Evolutionary conservation across 2,113 vertebrate species (phyloP), one percentile per base, ranked within the genome.

Genomic region (Xenus cinereus): DNA sequence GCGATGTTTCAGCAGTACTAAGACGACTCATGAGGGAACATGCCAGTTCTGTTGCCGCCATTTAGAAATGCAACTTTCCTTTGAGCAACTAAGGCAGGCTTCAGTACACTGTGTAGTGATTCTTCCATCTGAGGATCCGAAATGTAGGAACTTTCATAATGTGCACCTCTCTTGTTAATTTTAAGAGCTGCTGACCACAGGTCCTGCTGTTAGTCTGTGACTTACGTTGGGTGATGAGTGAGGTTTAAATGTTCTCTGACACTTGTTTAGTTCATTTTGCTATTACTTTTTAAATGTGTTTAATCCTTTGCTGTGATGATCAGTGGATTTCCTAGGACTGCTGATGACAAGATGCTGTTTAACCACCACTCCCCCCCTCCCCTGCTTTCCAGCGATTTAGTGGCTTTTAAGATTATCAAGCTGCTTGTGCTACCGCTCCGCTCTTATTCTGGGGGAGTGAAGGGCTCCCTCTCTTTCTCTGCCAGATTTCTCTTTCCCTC

Each of bases 361-460:
- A 84, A 84, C 50, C 43, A 6, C 8, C 3, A 4, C 37, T 9
- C 15, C 41, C 5, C 15, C 21, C 27, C 9, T 20, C 26, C 51
- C 22, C 48, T 43, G 62, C 62, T 89, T 89, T 83, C 80, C 73
- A 71, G 85, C 0, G 2, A 86, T 92, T 93, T 88, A 85, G 51
- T 50, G 35, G 46, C 66, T 91, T 87, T 81, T 66, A 81, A 69
- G 88, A 87, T 96, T 91, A 85, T 89, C 76, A 37, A 53, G 48
- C 33, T 95, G 77, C 63, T 85, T 93, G 82, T 79, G 46, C 56
- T 89, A 43, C 72, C 89, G 54, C 89, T 84, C 48, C 50, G 60
- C 27, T 74, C 37, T 71, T 84, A 75, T 30, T 64, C 45, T 64
- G 33, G 39, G 30, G 8, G 9, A 50, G 27, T 72, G 57, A 85